Evolutionary conservation across 2,888 invertebrate genomes (phyloP).

Genomic region (Thecocarcelia acutangulata): DNA sequence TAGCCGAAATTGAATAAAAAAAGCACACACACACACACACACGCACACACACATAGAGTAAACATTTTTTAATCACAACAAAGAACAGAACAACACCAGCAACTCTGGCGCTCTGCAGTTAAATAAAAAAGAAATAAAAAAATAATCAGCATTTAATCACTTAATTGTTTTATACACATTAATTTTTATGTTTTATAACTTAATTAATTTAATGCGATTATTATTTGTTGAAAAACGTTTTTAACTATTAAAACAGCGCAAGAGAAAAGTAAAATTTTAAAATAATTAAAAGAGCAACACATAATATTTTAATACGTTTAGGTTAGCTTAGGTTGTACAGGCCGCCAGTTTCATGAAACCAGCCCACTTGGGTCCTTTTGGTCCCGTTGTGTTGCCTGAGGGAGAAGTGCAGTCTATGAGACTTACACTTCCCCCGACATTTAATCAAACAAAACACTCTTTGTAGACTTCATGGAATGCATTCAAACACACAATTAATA

Average conservation of each 20-base stretch:
- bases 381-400: no score
- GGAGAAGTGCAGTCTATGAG: no score
- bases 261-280: neutral
- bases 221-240: slow-evolving; percentile 59
- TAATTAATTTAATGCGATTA: slow-evolving; percentile 69
- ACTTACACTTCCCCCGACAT: no score
- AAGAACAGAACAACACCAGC: slow-evolving; percentile 11
- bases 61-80: slow-evolving; percentile 27
- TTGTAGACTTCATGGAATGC: no score
- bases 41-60: slow-evolving; percentile 1
- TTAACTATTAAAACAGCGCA: slow-evolving; percentile 31
- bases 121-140: slow-evolving; percentile 1
- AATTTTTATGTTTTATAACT: slow-evolving; percentile 65
- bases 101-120: slow-evolving; percentile 21
- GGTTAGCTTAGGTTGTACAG: no score
- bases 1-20: slow-evolving; percentile 12
- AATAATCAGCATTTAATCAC: slow-evolving; percentile 55
- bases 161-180: slow-evolving; percentile 67
- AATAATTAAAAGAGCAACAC: neutral
- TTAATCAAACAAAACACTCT: no score
- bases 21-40: neutral
- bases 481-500: no score
- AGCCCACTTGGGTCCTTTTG: no score
- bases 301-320: no score
- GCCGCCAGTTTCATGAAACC: no score